Conservation (phyloP, 2,797 vertebrate species). For the Chrysocyon brachyurus region DNA sequence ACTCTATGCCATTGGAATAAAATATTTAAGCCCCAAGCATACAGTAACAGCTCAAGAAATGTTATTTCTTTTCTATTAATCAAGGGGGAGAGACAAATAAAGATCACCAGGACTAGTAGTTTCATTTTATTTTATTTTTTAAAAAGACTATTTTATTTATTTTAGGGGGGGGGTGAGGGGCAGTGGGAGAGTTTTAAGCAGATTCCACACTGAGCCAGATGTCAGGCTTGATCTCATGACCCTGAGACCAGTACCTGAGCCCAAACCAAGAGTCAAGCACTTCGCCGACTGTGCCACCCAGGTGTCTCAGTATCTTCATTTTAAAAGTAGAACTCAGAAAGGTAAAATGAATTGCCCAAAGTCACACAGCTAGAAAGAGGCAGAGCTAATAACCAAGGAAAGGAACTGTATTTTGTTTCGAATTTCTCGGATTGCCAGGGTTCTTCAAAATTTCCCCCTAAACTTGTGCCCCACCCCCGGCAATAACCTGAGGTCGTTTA, state of each 20-base stretch:
- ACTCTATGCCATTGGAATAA: background rate
- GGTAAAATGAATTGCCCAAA: constrained; percentile 39
- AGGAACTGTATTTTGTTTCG: background rate
- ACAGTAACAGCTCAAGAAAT: background rate
- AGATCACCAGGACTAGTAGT: background rate
- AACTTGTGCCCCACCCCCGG: constrained; percentile 24
- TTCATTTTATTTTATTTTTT: background rate
- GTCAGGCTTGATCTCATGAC: background rate
- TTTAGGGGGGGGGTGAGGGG: background rate
- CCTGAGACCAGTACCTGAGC: background rate
- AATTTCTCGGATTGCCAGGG: constrained; percentile 2
- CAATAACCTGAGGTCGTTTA: constrained; percentile 46
- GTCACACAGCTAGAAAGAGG: background rate
- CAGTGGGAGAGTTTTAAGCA: background rate
- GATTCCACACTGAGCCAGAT: background rate
- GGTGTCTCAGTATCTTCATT: background rate
- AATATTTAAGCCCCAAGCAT: background rate
- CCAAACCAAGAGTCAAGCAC: background rate
- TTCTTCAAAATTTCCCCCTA: constrained; percentile 56
- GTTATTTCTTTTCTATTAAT: background rate
- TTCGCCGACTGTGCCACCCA: background rate
- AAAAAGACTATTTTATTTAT: background rate
- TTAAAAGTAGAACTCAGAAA: background rate
- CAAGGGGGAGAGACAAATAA: background rate
- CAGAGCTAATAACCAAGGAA: background rate